Conservation (phyloP, 2,113 vertebrate species). For the Ploceus nigricollis region DNA sequence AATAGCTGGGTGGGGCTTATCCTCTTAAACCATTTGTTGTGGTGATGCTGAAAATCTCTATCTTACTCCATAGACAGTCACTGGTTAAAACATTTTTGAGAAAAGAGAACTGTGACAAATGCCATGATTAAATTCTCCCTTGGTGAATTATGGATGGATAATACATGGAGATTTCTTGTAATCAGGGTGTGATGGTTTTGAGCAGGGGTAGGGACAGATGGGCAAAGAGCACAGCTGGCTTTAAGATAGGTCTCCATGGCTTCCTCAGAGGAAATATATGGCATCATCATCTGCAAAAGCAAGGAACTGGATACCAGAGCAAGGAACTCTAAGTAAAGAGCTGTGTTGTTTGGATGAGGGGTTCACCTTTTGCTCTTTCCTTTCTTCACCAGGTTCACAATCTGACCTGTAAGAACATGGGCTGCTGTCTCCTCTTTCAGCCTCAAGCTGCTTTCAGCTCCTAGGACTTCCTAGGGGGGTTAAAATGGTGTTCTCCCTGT, state of each 20-base stretch:
- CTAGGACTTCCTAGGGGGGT: not conserved
- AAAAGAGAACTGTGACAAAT: not conserved
- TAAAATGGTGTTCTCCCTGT: not conserved
- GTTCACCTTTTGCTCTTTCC: not conserved
- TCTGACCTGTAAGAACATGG: not conserved
- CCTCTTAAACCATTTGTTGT: not conserved
- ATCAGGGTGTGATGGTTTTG: not conserved
- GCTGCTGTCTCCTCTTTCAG: not conserved
- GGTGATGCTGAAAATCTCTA: not conserved
- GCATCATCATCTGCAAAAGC: not conserved
- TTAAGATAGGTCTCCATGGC: not conserved
- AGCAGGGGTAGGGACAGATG: not conserved
- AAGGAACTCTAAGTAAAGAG: not conserved
- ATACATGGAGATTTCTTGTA: not conserved
- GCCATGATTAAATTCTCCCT: not conserved
- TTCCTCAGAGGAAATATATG: not conserved
- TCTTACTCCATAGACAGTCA: not conserved
- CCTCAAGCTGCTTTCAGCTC: not conserved
- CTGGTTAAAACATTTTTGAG: not conserved
- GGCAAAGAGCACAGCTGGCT: not conserved
- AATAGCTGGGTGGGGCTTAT: not conserved
- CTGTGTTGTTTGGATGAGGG: not conserved
- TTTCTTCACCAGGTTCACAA: not conserved
- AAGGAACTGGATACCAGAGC: not conserved
- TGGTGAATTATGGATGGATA: not conserved